Conservation (phyloP, 2,797 vertebrate genomes). For the Kryptopterus vitreolus region DNA sequence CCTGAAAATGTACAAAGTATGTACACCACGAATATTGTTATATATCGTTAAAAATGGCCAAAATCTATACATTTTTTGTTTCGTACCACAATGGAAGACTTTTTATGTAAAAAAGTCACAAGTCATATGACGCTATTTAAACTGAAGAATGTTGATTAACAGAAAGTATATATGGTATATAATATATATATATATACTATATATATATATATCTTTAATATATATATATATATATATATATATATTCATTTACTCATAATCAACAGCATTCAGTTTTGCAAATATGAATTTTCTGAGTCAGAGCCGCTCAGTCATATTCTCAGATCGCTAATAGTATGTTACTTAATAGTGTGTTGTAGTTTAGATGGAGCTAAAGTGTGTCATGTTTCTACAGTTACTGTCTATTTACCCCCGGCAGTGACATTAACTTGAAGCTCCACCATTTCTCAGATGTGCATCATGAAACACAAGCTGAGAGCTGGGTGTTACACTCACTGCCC, state of each 20-base stretch:
- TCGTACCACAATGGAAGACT: background rate
- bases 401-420: conserved; percentile 43
- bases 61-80: background rate
- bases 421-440: conserved; percentile 38
- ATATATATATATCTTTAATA: no score
- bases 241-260: no score
- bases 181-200: no score
- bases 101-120: background rate
- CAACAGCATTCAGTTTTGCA: background rate
- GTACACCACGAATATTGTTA: background rate
- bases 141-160: background rate
- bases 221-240: no score
- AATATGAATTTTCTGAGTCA: background rate
- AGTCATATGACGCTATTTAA: background rate
- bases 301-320: conserved; percentile 1
- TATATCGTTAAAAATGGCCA: no score
- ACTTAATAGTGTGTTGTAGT: conserved; percentile 42
- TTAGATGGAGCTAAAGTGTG: conserved; percentile 49
- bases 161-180: no score
- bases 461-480: conserved; percentile 66
- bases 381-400: conserved; percentile 52
- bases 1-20: background rate
- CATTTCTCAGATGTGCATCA: conserved; percentile 64
- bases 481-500: conserved; percentile 1
- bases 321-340: conserved; percentile 28